A percentile compares a stretch with the other conserved stretches of the same genome.
phyloP scores from a whole-genome alignment of 2,113 vertebrate genomes.

The Alexandromys fortis region DNA sequence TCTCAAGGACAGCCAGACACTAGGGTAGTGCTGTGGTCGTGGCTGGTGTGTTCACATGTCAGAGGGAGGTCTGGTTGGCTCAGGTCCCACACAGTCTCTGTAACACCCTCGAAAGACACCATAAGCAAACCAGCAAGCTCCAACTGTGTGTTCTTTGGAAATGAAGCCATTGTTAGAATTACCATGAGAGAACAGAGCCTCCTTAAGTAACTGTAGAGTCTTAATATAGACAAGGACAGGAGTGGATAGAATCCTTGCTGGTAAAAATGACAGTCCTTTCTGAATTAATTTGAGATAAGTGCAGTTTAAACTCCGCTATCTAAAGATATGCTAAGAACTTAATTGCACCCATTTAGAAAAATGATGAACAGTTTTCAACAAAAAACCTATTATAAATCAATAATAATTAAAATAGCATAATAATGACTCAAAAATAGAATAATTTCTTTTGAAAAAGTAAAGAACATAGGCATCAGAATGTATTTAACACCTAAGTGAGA shows the following conservation, averaged over 20 bases:
- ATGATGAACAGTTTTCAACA: slow-evolving; percentile 8
- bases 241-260: neutral
- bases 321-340: slow-evolving; percentile 28
- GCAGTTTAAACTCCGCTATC: neutral
- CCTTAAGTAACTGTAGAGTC: neutral
- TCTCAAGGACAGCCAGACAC: neutral
- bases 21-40: neutral
- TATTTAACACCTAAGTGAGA: neutral
- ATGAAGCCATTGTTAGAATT: neutral
- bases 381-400: slow-evolving; percentile 22
- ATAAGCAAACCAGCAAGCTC: neutral
- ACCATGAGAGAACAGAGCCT: neutral
- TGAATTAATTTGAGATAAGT: slow-evolving; percentile 8
- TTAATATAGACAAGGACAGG: neutral
- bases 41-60: neutral
- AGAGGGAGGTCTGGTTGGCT: no score
- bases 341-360: slow-evolving; percentile 37
- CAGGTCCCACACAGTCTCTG: no score
- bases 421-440: slow-evolving; percentile 47
- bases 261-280: neutral
- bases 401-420: slow-evolving; percentile 54
- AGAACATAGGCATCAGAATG: slow-evolving; percentile 12
- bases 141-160: neutral
- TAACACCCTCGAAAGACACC: neutral
- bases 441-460: slow-evolving; percentile 1